Evolutionary conservation across 2,888 invertebrate genomes (phyloP).

Genomic region (Synergus gifuensis): DNA sequence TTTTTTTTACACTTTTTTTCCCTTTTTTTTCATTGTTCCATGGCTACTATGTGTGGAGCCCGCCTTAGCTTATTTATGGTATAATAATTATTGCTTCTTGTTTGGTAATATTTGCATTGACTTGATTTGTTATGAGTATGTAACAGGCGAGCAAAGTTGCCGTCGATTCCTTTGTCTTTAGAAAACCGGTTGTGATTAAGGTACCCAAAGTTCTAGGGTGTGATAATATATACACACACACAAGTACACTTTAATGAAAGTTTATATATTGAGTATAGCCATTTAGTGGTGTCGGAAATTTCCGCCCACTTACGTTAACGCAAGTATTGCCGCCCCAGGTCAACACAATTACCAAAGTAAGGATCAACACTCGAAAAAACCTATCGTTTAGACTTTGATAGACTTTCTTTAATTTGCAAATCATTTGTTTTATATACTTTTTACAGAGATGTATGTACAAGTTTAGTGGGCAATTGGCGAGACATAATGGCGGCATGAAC

Average conservation of each 20-base stretch:
- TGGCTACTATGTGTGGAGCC: neutral
- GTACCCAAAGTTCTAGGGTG: neutral
- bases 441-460: no score
- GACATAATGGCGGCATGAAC: no score
- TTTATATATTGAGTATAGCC: slow-evolving; percentile 30
- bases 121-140: neutral
- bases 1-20: slow-evolving; percentile 14
- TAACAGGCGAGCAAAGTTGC: slow-evolving; percentile 5
- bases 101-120: slow-evolving; percentile 34
- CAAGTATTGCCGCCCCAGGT: neutral
- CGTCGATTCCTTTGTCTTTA: neutral
- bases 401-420: no score
- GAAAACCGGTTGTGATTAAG: slow-evolving; percentile 9
- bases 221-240: neutral
- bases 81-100: slow-evolving; percentile 11
- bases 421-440: no score
- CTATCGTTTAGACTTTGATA: neutral
- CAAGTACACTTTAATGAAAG: slow-evolving; percentile 12
- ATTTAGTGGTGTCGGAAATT: slow-evolving; percentile 10
- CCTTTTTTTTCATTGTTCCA: slow-evolving; percentile 16
- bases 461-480: no score
- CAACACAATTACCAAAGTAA: neutral
- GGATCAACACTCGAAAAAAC: slow-evolving; percentile 1
- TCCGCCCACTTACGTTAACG: slow-evolving; percentile 4
- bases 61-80: slow-evolving; percentile 23